A percentile compares a stretch with the other conserved stretches of the same genome.
phyloP scores from a whole-genome alignment of 1,140 invertebrate species.

The Bombyx mandarina region DNA sequence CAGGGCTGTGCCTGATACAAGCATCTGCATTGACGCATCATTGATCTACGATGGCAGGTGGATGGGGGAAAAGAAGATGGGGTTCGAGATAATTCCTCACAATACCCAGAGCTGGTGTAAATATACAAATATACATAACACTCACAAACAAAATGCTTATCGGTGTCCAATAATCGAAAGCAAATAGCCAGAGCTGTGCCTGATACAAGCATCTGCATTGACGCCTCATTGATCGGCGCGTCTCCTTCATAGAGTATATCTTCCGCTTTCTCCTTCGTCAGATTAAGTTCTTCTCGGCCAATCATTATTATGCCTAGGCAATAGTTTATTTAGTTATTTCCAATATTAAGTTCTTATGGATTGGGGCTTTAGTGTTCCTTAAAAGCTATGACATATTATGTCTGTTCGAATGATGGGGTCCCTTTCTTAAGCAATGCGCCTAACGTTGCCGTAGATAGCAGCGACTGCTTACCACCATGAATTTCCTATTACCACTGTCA shows the following conservation, averaged over 20 bases:
- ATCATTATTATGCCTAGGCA: slow-evolving; percentile 52
- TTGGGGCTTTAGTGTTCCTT: too few species aligned
- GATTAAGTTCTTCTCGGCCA: slow-evolving; percentile 46
- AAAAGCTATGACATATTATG: too few species aligned
- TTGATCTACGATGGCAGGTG: too few species aligned
- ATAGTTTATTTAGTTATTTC: too few species aligned
- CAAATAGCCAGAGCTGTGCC: slow-evolving; percentile 45
- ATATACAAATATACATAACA: background rate
- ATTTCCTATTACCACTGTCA: too few species aligned
- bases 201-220: slow-evolving; percentile 31
- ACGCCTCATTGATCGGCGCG: slow-evolving; percentile 47
- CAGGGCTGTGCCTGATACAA: slow-evolving; percentile 35
- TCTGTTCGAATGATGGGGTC: too few species aligned
- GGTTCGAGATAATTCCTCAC: too few species aligned
- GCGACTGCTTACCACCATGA: too few species aligned
- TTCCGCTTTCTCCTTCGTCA: slow-evolving; percentile 31
- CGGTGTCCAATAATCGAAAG: slow-evolving; percentile 39
- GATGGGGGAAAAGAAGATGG: too few species aligned
- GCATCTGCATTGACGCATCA: slow-evolving; percentile 39
- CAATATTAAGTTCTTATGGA: background rate
- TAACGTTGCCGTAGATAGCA: too few species aligned
- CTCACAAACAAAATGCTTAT: slow-evolving; percentile 49
- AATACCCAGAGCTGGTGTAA: too few species aligned
- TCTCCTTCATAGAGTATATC: slow-evolving; percentile 51
- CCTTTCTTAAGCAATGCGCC: too few species aligned